Conservation (phyloP, 2,113 vertebrate species). For the Vicugna pacos region DNA sequence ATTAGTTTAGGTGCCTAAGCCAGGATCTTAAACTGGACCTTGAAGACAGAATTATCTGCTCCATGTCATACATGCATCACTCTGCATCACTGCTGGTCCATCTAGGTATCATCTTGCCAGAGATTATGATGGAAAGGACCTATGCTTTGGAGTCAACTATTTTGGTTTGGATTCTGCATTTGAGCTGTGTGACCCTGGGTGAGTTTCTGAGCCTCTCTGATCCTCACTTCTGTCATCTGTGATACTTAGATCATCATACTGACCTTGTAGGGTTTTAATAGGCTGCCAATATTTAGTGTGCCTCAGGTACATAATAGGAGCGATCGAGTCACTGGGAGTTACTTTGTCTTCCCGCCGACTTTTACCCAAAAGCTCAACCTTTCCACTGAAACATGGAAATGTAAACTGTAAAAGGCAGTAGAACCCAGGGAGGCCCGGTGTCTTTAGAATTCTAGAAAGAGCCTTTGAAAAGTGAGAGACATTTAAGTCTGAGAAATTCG, state of each 20-base stretch:
- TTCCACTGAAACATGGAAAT: background rate
- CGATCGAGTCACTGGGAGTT: background rate
- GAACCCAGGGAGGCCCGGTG: slow-evolving; percentile 51
- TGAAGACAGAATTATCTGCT: background rate
- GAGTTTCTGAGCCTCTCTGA: background rate
- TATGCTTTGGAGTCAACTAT: background rate
- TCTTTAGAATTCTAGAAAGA: slow-evolving; percentile 83
- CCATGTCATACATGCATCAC: background rate
- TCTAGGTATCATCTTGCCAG: background rate
- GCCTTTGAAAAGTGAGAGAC: slow-evolving; percentile 77
- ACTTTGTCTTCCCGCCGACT: slow-evolving; percentile 18
- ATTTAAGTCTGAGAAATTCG: slow-evolving; percentile 61
- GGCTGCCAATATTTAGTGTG: background rate
- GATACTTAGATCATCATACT: background rate
- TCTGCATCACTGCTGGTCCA: background rate
- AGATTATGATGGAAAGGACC: background rate
- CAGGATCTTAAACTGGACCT: background rate
- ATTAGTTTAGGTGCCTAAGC: background rate
- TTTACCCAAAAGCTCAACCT: slow-evolving; percentile 37
- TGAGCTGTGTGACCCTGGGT: background rate
- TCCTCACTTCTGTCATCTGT: background rate
- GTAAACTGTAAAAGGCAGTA: slow-evolving; percentile 14
- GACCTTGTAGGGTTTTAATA: background rate
- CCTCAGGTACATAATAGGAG: background rate
- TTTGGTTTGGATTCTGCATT: background rate